These are phyloP conservation scores for Crambe crambe DNA, from an alignment of 37 sponge, comb jelly and placozoan genomes.

Conservation along the genomic window DNA sequence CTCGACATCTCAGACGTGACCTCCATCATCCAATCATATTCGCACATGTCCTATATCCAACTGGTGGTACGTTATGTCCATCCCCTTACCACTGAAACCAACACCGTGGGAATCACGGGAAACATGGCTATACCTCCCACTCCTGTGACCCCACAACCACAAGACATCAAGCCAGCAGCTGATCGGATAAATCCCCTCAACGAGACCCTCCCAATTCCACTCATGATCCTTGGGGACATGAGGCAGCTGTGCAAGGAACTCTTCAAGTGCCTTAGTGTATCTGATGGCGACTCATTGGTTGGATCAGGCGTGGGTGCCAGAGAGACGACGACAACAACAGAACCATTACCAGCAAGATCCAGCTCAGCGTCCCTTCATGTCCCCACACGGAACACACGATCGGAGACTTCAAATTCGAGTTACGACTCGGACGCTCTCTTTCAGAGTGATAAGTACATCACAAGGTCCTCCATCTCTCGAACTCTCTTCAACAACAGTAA, in stretches of 20 bases:
- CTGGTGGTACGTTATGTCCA: conserved; percentile 54
- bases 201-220: conserved; percentile 29
- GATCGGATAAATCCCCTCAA: not conserved
- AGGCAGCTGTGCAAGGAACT: conserved; percentile 17
- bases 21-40: conserved; percentile 4
- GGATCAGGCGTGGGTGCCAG: not conserved
- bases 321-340: not conserved
- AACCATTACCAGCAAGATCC: too few relatives aligned
- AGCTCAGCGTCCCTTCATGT: not conserved
- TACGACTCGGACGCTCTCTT: not conserved
- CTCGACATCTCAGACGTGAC: conserved; percentile 38
- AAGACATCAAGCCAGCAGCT: not conserved
- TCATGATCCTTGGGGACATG: conserved; percentile 53
- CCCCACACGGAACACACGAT: not conserved
- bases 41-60: conserved; percentile 9
- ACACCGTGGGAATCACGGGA: not conserved
- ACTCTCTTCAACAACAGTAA: conserved; percentile 2
- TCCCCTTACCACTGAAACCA: not conserved
- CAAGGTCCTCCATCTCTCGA: conserved; percentile 4
- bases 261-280: conserved; percentile 9
- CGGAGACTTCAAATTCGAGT: not conserved
- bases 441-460: conserved; percentile 13
- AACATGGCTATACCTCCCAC: not conserved
- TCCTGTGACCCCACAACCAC: not conserved
- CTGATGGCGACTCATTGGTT: not conserved